Percentiles rank a stretch among this genome's conserved stretches.
These are phyloP conservation scores for Diadumene lineata DNA, from an alignment of 92 coral and sea anemone genomes.

Conservation along the genomic window DNA sequence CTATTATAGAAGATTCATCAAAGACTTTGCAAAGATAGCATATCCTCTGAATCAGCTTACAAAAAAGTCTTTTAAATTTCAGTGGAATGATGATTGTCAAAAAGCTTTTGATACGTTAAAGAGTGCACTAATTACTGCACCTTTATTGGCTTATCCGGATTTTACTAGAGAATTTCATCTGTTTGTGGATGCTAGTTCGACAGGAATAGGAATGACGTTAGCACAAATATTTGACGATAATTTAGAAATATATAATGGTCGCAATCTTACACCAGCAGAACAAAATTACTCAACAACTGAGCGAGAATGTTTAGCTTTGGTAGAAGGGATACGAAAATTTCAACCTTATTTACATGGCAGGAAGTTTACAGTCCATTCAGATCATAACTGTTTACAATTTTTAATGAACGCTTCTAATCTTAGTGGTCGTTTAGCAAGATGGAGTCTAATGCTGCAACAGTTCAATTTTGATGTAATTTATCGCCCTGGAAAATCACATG, in stretches of 20 bases:
- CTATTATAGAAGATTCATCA: constrained; percentile 29
- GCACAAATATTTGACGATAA: constrained; percentile 21
- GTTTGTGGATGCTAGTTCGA: constrained; percentile 39
- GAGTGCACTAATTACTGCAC: constrained; percentile 20
- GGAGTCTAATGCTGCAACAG: constrained; percentile 22
- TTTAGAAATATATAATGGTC: no score
- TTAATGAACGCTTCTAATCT: constrained; percentile 16
- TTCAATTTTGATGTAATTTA: no score
- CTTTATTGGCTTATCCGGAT: constrained; percentile 26
- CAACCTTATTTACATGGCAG: no score
- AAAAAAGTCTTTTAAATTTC: background rate
- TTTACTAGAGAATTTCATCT: constrained; percentile 32
- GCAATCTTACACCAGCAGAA: no score
- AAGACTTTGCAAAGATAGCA: constrained; percentile 31
- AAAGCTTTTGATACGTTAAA: constrained; percentile 37
- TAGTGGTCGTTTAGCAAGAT: constrained; percentile 17
- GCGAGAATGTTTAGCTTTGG: no score
- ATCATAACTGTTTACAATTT: constrained; percentile 29
- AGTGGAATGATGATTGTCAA: no score
- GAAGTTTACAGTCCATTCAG: constrained; percentile 30
- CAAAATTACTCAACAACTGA: constrained; percentile 25
- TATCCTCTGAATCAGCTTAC: constrained; percentile 19
- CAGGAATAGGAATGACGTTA: constrained; percentile 32
- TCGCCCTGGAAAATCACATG: constrained; percentile 30
- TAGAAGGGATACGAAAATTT: no score